Percentiles rank a stretch among this genome's conserved stretches.
Conservation (phyloP, 2,113 vertebrate species). For the Rhagologus leucostigma region DNA sequence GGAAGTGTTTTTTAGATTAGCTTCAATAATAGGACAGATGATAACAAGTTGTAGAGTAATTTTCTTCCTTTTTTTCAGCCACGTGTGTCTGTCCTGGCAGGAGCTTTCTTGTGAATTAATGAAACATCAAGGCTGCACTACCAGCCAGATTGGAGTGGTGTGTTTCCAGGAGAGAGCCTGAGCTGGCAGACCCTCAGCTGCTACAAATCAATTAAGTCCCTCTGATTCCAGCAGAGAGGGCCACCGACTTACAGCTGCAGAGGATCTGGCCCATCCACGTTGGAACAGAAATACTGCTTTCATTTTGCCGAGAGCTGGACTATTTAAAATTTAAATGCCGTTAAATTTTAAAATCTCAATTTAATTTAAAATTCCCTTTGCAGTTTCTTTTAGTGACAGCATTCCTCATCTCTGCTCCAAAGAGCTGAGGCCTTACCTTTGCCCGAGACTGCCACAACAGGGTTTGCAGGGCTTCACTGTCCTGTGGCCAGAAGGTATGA, state of each 20-base stretch:
- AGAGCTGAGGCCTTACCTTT: neutral
- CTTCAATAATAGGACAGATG: neutral
- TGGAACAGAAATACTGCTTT: constrained; percentile 9
- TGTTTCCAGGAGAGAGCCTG: constrained; percentile 9
- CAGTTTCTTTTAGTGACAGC: neutral
- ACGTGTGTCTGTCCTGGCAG: neutral
- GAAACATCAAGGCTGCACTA: constrained; percentile 7
- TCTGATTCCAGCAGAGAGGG: neutral
- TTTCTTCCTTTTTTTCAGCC: neutral
- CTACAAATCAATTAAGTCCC: constrained; percentile 28
- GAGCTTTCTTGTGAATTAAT: constrained; percentile 16
- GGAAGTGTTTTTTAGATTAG: constrained; percentile 32
- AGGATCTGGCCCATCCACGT: neutral
- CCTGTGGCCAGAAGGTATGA: neutral
- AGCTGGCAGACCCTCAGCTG: neutral
- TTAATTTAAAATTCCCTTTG: constrained; percentile 20
- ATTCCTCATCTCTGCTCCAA: neutral
- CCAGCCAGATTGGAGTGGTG: neutral
- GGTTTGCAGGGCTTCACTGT: neutral
- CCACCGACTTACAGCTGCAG: neutral
- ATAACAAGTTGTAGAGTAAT: constrained; percentile 1
- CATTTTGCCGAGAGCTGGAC: neutral
- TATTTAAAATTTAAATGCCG: constrained; percentile 28
- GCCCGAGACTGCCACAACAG: neutral
- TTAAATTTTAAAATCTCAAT: constrained; percentile 21